A percentile compares a stretch with the other conserved stretches of the same genome.
These are phyloP conservation scores for Cinclus mexicanus DNA, from an alignment of 2,113 vertebrate species.

Conservation along the genomic window DNA sequence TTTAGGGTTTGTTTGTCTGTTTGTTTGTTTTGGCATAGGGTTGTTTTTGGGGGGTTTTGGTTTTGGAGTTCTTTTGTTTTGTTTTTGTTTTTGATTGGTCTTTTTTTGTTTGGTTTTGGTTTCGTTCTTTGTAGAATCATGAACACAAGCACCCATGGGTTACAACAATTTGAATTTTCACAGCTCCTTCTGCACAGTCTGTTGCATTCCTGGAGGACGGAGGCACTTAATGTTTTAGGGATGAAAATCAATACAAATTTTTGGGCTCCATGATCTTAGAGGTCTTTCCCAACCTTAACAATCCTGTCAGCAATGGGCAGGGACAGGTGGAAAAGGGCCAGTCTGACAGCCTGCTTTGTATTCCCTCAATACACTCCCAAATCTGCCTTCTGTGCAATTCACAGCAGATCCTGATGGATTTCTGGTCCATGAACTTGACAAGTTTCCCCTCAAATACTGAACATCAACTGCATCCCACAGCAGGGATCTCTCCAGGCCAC, in stretches of 20 bases:
- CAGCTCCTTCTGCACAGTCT: neutral
- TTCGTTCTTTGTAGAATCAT: neutral
- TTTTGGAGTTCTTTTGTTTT: neutral
- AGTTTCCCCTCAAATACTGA: neutral
- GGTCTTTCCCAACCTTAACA: neutral
- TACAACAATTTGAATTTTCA: neutral
- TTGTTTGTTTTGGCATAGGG: no score
- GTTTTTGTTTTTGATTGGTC: neutral
- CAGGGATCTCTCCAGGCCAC: neutral
- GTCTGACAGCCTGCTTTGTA: neutral
- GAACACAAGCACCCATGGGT: neutral
- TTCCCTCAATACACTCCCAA: neutral
- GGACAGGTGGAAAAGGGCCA: neutral
- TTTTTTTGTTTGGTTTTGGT: neutral
- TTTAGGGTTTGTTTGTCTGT: neutral
- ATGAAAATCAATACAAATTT: neutral
- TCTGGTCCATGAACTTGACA: neutral
- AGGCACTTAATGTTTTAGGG: neutral
- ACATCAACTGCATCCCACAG: accelerated
- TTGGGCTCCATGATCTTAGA: accelerated
- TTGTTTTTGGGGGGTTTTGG: neutral
- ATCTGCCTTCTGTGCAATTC: neutral
- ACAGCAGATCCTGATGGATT: neutral
- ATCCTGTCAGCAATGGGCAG: neutral
- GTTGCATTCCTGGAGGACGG: neutral